Conservation (phyloP, 2,888 invertebrate species). For the Xanthorhoe designata region DNA sequence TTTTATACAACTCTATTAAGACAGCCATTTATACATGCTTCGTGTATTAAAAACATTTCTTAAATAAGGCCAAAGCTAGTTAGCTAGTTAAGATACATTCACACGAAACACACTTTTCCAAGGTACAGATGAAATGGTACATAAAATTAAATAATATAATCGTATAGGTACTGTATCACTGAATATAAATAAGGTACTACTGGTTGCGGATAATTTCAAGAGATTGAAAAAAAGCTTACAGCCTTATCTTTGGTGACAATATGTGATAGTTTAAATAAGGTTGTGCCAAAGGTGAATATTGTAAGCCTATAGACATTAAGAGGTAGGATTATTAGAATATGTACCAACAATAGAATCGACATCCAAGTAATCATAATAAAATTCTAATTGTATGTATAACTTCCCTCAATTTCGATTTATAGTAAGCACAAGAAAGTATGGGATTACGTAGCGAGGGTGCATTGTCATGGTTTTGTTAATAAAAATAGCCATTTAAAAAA, state of each 20-base stretch:
- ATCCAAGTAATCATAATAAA: background rate
- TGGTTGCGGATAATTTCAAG: constrained; percentile 67
- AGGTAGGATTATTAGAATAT: constrained; percentile 66
- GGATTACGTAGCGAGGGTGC: background rate
- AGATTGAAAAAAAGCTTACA: constrained; percentile 54
- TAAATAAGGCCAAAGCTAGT: constrained; percentile 76
- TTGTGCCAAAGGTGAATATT: constrained; percentile 36
- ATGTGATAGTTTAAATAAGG: constrained; percentile 30
- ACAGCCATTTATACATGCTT: constrained; percentile 73
- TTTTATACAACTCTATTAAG: constrained; percentile 70
- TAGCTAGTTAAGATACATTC: constrained; percentile 56
- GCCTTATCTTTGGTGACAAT: constrained; percentile 80
- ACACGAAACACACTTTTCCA: constrained; percentile 55
- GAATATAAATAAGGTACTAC: constrained; percentile 62
- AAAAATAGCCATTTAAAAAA: too few relatives aligned
- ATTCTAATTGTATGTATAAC: background rate
- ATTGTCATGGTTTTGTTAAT: background rate
- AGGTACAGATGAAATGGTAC: constrained; percentile 65
- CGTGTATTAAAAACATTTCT: constrained; percentile 59
- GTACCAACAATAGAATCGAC: background rate
- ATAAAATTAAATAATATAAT: constrained; percentile 52
- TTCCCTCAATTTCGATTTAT: background rate
- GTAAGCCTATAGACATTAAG: constrained; percentile 74
- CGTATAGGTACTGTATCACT: constrained; percentile 73
- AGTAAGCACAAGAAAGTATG: background rate